Conservation (phyloP, 2,888 invertebrate species). For the Smittia sp. region DNA sequence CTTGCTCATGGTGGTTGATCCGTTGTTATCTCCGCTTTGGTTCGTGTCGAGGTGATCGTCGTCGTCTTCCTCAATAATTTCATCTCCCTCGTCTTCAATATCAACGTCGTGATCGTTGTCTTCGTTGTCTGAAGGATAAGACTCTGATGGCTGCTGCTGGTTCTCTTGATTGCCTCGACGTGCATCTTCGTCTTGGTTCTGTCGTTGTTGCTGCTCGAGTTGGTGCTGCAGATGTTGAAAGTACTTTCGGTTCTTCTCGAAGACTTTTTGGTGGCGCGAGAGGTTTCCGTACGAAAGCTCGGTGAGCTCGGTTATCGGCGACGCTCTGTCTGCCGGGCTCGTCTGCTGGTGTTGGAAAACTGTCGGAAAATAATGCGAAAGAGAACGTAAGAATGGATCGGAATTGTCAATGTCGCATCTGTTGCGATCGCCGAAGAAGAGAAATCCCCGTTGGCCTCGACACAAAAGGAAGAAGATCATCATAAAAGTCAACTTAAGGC, state of each 20-base stretch:
- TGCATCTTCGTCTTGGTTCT: neutral
- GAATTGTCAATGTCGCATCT: conserved; percentile 13
- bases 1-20: conserved; percentile 55
- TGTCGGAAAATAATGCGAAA: conserved; percentile 13
- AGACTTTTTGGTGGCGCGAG: neutral
- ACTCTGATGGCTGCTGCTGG: neutral
- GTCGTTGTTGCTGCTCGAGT: conserved; percentile 11
- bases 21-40: neutral
- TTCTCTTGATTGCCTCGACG: neutral
- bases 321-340: conserved; percentile 20
- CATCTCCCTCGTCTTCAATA: conserved; percentile 34
- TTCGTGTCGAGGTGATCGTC: conserved; percentile 3
- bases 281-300: conserved; percentile 31
- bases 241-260: conserved; percentile 33
- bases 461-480: neutral
- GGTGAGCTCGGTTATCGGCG: conserved; percentile 30
- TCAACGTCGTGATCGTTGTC: conserved; percentile 28
- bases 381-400: neutral
- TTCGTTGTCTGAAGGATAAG: conserved; percentile 32
- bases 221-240: conserved; percentile 36
- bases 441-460: neutral
- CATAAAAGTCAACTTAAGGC: conserved; percentile 32
- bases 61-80: neutral
- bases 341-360: conserved; percentile 20
- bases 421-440: conserved; percentile 9